Conservation (phyloP, 2,888 invertebrate genomes). For the Barypeithes pellucidus region DNA sequence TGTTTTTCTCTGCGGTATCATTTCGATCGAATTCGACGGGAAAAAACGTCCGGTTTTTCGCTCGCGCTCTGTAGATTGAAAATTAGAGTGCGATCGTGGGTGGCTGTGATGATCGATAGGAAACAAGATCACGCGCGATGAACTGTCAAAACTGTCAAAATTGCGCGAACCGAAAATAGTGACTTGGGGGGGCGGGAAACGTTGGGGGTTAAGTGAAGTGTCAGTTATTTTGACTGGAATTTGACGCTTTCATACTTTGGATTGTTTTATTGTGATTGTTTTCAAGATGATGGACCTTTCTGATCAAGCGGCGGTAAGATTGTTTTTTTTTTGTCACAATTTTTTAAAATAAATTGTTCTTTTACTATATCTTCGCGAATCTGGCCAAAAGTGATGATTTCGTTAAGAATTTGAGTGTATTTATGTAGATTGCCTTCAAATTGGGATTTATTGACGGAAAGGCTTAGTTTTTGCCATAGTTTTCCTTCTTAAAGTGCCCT, state of each 20-base stretch:
- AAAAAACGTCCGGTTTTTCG: conserved; percentile 8
- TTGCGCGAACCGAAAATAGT: conserved; percentile 15
- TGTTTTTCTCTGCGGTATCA: conserved; percentile 13
- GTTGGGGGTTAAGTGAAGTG: conserved; percentile 19
- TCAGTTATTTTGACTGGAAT: conserved; percentile 6
- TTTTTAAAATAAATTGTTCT: no score
- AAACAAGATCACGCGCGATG: conserved; percentile 40
- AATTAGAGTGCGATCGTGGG: not conserved
- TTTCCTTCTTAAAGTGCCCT: no score
- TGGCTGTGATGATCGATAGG: conserved; percentile 23
- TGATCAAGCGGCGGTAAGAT: conserved; percentile 46
- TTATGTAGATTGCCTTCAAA: no score
- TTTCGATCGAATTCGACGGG: conserved; percentile 22
- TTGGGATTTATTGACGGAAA: no score
- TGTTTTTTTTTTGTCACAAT: not conserved
- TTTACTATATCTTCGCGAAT: no score
- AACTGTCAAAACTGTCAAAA: conserved; percentile 50
- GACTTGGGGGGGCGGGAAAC: conserved; percentile 32
- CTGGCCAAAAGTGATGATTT: no score
- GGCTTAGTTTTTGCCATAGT: no score
- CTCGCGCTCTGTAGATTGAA: not conserved
- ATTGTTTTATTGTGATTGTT: conserved; percentile 19
- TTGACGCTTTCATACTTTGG: not conserved
- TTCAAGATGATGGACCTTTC: conserved; percentile 44
- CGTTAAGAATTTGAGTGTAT: no score